Evolutionary conservation across 1,140 invertebrate genomes (phyloP).

Genomic region (Camponotus vicinus): DNA sequence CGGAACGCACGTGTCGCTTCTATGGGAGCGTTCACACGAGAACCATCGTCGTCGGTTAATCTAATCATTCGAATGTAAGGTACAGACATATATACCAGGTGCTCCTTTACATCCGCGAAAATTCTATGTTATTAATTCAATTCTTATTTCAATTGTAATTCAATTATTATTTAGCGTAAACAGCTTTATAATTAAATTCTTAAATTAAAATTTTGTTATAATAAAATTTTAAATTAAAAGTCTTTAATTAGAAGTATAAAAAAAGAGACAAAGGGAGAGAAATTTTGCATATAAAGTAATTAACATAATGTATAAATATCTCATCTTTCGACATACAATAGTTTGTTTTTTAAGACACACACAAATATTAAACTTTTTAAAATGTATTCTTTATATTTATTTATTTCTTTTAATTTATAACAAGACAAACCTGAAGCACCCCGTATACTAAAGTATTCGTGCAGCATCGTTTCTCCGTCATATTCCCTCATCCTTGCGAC

Average conservation of each 20-base stretch:
- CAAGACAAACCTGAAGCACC: background rate
- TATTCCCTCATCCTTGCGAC: constrained; percentile 30
- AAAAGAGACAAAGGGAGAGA: background rate
- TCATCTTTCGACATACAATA: background rate
- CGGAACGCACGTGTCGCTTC: constrained; percentile 79
- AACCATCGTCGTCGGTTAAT: constrained; percentile 77
- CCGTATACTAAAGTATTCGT: background rate
- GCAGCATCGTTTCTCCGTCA: constrained; percentile 17
- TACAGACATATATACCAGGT: constrained; percentile 35
- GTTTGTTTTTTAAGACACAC: background rate
- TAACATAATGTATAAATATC: background rate
- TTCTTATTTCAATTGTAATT: background rate
- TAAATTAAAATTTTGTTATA: background rate
- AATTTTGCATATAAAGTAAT: background rate
- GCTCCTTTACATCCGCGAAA: background rate
- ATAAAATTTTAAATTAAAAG: background rate
- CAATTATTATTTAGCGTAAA: background rate
- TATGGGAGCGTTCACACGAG: constrained; percentile 83
- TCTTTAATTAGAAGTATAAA: background rate
- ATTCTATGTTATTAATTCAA: background rate
- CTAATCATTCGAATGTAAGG: constrained; percentile 78
- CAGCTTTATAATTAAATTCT: background rate
- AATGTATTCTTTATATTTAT: background rate
- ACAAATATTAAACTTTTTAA: background rate
- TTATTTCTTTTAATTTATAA: background rate